Percentiles rank a stretch among this genome's conserved stretches.
Evolutionary conservation across 92 coral and sea anemone genomes (phyloP).

Genomic region (Porites evermanni): DNA sequence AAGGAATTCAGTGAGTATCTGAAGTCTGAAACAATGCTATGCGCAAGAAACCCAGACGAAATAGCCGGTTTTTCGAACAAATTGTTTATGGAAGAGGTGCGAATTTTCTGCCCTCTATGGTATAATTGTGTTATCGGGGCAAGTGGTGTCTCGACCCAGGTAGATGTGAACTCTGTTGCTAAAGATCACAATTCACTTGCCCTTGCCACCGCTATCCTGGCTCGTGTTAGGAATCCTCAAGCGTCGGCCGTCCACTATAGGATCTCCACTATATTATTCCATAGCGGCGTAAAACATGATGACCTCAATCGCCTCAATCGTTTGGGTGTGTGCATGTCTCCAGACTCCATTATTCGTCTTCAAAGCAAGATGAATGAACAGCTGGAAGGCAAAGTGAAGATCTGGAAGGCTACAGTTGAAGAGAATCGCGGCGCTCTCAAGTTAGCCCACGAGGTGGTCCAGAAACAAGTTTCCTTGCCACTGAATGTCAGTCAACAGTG

Average conservation of each 20-base stretch:
- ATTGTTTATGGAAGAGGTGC: constrained; percentile 59
- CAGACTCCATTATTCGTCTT: too few species aligned
- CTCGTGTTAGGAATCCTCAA: constrained; percentile 56
- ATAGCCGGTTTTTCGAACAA: constrained; percentile 62
- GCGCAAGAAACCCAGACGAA: constrained; percentile 63
- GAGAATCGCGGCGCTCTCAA: too few species aligned
- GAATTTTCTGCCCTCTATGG: constrained; percentile 71
- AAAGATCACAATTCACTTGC: constrained; percentile 48
- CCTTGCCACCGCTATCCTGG: constrained; percentile 64
- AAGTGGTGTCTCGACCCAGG: constrained; percentile 45
- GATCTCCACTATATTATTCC: background rate
- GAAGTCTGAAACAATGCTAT: constrained; percentile 23
- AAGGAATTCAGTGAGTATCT: background rate
- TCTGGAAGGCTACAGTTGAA: too few species aligned
- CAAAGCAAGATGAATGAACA: too few species aligned
- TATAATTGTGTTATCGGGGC: constrained; percentile 49
- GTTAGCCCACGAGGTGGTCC: too few species aligned
- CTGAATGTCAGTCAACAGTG: too few species aligned
- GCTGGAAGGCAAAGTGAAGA: too few species aligned
- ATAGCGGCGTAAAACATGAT: too few species aligned
- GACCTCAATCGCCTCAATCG: too few species aligned
- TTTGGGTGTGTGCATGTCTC: too few species aligned
- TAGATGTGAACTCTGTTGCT: background rate
- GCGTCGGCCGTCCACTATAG: constrained; percentile 37
- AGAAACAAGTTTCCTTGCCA: too few species aligned